These are phyloP conservation scores for Drosophila hamatofila DNA, from an alignment of 2,888 invertebrate genomes.

Conservation along the genomic window DNA sequence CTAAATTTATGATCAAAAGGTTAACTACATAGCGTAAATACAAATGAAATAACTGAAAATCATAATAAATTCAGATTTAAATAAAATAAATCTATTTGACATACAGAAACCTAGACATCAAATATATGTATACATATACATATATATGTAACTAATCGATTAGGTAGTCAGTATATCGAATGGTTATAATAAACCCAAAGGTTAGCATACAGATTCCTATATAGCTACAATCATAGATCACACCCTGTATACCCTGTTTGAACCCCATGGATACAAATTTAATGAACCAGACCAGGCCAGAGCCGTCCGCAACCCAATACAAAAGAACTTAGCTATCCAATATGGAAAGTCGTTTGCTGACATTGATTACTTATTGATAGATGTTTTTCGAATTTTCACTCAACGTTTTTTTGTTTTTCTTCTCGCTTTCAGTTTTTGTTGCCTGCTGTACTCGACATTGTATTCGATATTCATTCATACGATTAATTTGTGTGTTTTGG, in stretches of 20 bases:
- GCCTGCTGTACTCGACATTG: slow-evolving; percentile 58
- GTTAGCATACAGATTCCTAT: too few species aligned
- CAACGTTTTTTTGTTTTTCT: slow-evolving; percentile 7
- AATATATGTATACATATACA: too few species aligned
- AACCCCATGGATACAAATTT: slow-evolving; percentile 43
- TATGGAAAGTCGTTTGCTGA: slow-evolving; percentile 23
- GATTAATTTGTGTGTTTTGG: slow-evolving; percentile 67
- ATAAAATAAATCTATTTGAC: too few species aligned
- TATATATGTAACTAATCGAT: too few species aligned
- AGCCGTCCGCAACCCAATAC: slow-evolving; percentile 12
- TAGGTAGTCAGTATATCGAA: too few species aligned
- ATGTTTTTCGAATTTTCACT: slow-evolving; percentile 25
- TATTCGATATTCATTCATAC: slow-evolving; percentile 68
- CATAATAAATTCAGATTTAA: too few species aligned
- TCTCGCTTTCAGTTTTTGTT: slow-evolving; percentile 37
- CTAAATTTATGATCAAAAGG: too few species aligned
- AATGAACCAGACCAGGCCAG: slow-evolving; percentile 30
- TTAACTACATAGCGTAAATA: too few species aligned
- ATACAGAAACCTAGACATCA: too few species aligned
- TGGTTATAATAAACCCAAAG: too few species aligned
- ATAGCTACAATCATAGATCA: too few species aligned
- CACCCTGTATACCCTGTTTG: background rate
- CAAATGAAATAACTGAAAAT: too few species aligned
- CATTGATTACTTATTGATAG: slow-evolving; percentile 66
- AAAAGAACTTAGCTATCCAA: slow-evolving; percentile 32